Base-by-base conservation (phyloP, 2,113 vertebrate genomes). In the Ophiodon elongatus region DNA sequence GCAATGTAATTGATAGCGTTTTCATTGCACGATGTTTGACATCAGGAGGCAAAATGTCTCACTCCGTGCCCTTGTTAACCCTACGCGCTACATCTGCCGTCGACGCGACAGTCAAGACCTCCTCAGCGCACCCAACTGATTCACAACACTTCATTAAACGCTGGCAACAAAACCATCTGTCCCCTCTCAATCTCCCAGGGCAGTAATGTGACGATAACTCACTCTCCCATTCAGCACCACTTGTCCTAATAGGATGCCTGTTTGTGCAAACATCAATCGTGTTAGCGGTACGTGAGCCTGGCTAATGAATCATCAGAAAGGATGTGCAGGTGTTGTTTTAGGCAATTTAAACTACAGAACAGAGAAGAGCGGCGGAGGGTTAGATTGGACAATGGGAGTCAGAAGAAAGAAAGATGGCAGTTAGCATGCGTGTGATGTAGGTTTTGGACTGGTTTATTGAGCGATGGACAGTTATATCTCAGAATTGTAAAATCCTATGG, bases 141-240 rank as follows among this genome's bases (percentile, higher is more conserved):
- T 92, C 86, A 90, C 85, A 85, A 86, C 89, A 91, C 90, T 92
- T 93, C 83, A 91, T 93, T 93, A 93, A 92, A 85, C 14, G 35
- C 86, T 83, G 83, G 86, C 89, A 91, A 90, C 89, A 91, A 89
- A 86, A 91, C 90, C 89, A 91, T 92, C 92, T 92, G 89, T 90
- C 85, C 83, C 88, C 88, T 83, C 83, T 92, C 85, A 84, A 77
- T 90, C 86, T 91, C 90, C 88, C 84, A 79, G 84, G 88, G 74
- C 90, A 84, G 87, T 89, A 90, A 93, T 91, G 91, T 90, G 90
- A 93, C 85, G 29, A 91, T 92, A 94, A 93, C 89, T 93, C 90
- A 93, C 85, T 84, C 87, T 89, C 77, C 74, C 86, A 86, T 93
- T 91, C 85, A 90, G 76, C 68, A 85, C 84, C 91, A 92, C 90